Conservation (phyloP, 2,888 invertebrate genomes). For the Linnaemya vulpina region DNA sequence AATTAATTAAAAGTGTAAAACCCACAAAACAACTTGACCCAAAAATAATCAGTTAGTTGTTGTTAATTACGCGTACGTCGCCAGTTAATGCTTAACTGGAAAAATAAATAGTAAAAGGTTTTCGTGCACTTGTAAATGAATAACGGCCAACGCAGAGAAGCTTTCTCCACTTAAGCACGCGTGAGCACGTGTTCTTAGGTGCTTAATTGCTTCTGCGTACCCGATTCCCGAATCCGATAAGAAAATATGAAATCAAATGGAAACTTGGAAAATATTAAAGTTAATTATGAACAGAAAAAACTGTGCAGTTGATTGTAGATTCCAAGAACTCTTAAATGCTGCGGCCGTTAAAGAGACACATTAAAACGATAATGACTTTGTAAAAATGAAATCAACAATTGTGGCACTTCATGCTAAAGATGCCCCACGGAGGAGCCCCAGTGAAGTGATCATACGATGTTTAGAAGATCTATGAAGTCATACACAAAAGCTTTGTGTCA, state of each 20-base stretch:
- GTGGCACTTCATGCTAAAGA: conserved; percentile 41
- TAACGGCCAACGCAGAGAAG: conserved; percentile 23
- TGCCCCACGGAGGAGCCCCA: conserved; percentile 21
- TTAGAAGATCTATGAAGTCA: background rate
- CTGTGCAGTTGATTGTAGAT: conserved; percentile 17
- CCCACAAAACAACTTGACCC: conserved; percentile 40
- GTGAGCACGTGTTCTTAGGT: conserved; percentile 57
- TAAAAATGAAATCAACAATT: conserved; percentile 36
- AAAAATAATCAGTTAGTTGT: background rate
- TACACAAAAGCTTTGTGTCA: conserved; percentile 54
- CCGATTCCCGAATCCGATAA: conserved; percentile 29
- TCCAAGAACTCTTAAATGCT: conserved; percentile 42
- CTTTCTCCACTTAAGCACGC: conserved; percentile 68
- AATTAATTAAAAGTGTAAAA: background rate
- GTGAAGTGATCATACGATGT: conserved; percentile 4
- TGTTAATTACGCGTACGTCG: background rate
- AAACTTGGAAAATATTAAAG: conserved; percentile 23
- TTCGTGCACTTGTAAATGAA: conserved; percentile 20
- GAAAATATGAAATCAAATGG: conserved; percentile 27
- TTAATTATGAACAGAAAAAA: conserved; percentile 38
- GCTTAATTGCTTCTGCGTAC: conserved; percentile 14
- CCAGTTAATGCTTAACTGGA: background rate
- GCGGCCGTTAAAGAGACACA: conserved; percentile 17
- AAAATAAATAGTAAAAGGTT: conserved; percentile 1
- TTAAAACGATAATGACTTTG: conserved; percentile 48